Evolutionary conservation across 2,797 vertebrate species (phyloP).

Genomic region (Helarctos malayanus): DNA sequence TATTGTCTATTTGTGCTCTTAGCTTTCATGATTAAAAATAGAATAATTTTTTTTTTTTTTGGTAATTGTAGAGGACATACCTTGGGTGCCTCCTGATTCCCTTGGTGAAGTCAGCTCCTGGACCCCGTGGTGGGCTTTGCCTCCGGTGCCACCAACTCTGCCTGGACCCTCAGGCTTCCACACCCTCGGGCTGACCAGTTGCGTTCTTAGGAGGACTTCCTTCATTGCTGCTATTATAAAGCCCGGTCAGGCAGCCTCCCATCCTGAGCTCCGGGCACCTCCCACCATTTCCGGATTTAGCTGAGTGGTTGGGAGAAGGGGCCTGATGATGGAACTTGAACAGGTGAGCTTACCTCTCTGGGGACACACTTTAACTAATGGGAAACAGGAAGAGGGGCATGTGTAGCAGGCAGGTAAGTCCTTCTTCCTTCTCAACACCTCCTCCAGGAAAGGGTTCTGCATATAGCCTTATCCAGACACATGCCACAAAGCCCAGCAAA

Average conservation of each 20-base stretch:
- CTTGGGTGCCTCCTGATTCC: neutral
- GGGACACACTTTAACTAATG: neutral
- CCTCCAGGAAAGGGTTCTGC: fast-evolving
- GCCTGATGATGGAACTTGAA: neutral
- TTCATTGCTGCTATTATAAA: neutral
- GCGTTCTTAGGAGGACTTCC: neutral
- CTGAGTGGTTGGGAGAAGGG: neutral
- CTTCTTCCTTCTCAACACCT: neutral
- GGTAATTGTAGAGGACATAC: neutral
- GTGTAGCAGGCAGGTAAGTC: neutral
- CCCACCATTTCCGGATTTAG: neutral
- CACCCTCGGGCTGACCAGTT: too few species aligned
- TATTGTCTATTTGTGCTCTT: neutral
- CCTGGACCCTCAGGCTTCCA: neutral
- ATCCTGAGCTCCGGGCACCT: neutral
- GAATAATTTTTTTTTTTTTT: neutral
- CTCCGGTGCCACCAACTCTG: neutral
- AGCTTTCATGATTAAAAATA: neutral
- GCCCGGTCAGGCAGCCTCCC: neutral
- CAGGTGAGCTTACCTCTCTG: neutral
- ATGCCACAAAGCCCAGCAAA: neutral
- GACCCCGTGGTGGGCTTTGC: neutral
- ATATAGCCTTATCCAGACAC: neutral
- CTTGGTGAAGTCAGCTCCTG: neutral
- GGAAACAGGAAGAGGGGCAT: neutral